Evolutionary conservation across 1,140 invertebrate species (phyloP).

Genomic region (Heliconius nattereri): DNA sequence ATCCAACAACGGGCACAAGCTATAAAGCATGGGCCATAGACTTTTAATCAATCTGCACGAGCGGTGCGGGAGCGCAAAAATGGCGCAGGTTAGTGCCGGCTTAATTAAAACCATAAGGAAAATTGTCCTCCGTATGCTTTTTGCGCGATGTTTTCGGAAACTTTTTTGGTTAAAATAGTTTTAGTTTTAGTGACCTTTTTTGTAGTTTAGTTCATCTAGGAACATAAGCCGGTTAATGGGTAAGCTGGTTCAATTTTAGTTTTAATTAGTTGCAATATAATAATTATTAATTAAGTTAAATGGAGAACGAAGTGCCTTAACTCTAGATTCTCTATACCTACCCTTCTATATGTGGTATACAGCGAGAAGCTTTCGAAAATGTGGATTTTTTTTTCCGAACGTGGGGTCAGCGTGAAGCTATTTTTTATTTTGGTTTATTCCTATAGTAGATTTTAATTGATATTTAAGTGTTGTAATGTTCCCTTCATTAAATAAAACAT

Average conservation of each 20-base stretch:
- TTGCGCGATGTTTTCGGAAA: slow-evolving; percentile 38
- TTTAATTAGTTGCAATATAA: not conserved
- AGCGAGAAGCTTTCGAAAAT: too few species aligned
- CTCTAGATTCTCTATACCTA: too few species aligned
- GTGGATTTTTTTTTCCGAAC: too few species aligned
- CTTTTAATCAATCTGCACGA: slow-evolving; percentile 81
- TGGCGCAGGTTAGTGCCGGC: slow-evolving; percentile 71
- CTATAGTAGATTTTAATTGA: too few species aligned
- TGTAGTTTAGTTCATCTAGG: slow-evolving; percentile 10
- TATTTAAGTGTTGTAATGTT: too few species aligned
- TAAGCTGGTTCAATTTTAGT: not conserved
- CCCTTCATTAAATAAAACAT: too few species aligned
- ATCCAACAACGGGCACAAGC: slow-evolving; percentile 48
- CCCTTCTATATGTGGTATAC: too few species aligned
- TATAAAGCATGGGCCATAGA: slow-evolving; percentile 80
- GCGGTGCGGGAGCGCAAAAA: slow-evolving; percentile 76
- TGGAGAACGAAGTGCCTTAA: too few species aligned
- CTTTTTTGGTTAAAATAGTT: slow-evolving; percentile 36
- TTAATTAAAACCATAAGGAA: slow-evolving; percentile 81
- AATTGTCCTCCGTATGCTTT: slow-evolving; percentile 65
- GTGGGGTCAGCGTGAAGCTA: too few species aligned
- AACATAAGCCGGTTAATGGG: not conserved
- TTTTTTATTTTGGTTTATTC: too few species aligned
- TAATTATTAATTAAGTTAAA: too few species aligned
- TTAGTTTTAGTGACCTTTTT: slow-evolving; percentile 31